phyloP scores from a whole-genome alignment of 1,140 invertebrate genomes.

The Coenobita brevimanus region DNA sequence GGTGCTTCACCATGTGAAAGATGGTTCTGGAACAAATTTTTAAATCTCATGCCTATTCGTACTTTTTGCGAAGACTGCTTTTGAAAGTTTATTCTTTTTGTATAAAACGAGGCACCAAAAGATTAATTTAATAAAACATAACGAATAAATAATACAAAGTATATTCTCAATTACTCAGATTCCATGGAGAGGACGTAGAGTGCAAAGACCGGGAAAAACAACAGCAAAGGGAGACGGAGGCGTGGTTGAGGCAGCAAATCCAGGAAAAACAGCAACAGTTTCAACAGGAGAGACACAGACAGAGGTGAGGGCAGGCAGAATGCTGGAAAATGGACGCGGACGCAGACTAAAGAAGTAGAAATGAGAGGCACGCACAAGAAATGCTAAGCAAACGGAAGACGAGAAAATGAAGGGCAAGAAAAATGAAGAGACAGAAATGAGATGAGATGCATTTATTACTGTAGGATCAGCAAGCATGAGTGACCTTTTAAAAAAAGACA shows the following conservation, averaged over 20 bases:
- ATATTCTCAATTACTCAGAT: too few relatives aligned
- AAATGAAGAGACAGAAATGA: background rate
- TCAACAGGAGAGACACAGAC: slow-evolving; percentile 6
- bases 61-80: too few relatives aligned
- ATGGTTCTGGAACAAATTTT: too few relatives aligned
- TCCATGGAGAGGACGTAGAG: slow-evolving; percentile 34
- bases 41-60: too few relatives aligned
- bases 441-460: background rate
- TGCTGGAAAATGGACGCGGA: background rate
- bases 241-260: slow-evolving; percentile 44
- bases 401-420: background rate
- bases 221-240: slow-evolving; percentile 26
- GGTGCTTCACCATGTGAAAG: too few relatives aligned
- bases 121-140: too few relatives aligned
- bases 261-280: background rate
- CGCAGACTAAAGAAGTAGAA: background rate
- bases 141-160: too few relatives aligned
- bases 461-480: background rate
- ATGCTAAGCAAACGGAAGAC: too few relatives aligned
- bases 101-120: too few relatives aligned
- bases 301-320: slow-evolving; percentile 30
- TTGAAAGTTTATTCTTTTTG: too few relatives aligned
- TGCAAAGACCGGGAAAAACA: background rate
- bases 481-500: too few relatives aligned
- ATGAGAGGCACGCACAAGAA: background rate